A percentile compares a stretch with the other conserved stretches of the same genome.
Conservation (phyloP, 2,888 invertebrate species). For the Mellilla xanthometata region DNA sequence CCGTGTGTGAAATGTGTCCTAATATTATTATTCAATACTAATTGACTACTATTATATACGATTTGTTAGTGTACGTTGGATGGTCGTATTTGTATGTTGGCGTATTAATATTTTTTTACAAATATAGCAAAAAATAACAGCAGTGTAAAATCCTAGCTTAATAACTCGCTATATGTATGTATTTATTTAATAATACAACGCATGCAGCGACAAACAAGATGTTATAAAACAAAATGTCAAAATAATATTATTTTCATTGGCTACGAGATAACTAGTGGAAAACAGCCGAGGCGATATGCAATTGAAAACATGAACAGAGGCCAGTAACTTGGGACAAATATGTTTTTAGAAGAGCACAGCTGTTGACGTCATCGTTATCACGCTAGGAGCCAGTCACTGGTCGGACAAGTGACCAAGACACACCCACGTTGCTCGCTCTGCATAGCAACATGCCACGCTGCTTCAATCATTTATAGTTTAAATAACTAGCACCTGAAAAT, state of each 20-base stretch:
- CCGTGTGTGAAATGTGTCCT: too few species aligned
- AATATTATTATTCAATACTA: too few species aligned
- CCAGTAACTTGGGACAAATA: slow-evolving; percentile 65
- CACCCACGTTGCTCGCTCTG: slow-evolving; percentile 61
- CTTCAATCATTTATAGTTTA: too few species aligned
- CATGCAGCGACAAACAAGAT: slow-evolving; percentile 53
- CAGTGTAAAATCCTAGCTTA: too few species aligned
- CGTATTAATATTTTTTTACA: too few species aligned
- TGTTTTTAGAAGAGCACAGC: slow-evolving; percentile 65
- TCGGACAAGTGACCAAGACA: slow-evolving; percentile 60
- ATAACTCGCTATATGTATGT: not conserved
- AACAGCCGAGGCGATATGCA: slow-evolving; percentile 61
- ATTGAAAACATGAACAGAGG: slow-evolving; percentile 68
- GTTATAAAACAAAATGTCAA: slow-evolving; percentile 59
- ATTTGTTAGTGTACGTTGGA: too few species aligned
- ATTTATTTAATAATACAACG: slow-evolving; percentile 1
- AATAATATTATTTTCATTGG: slow-evolving; percentile 70
- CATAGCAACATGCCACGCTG: slow-evolving; percentile 73
- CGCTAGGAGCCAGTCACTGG: slow-evolving; percentile 45
- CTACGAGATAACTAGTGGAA: slow-evolving; percentile 76
- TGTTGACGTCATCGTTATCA: slow-evolving; percentile 62
- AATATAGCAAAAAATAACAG: too few species aligned
- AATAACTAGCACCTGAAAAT: slow-evolving; percentile 11
- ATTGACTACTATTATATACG: too few species aligned
- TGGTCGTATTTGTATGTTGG: too few species aligned